Base-by-base conservation (phyloP, 2,888 invertebrate genomes). In the Bhutanitis thaidina region DNA sequence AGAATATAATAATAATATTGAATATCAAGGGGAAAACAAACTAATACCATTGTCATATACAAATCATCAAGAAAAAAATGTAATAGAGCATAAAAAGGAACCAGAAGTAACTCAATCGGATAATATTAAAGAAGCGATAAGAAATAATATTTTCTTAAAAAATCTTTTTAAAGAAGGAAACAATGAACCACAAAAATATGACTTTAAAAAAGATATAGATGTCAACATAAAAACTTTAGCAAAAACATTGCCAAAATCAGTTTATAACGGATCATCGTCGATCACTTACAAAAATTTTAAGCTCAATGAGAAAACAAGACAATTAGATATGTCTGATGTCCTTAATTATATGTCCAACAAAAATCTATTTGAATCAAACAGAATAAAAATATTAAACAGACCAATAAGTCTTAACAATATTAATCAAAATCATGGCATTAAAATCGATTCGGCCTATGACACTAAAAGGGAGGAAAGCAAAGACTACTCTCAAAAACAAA, bases 291-390 rank as follows among this genome's bases (percentile, higher is more conserved):
- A 77, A 52, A 80, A 82, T 38, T 58, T 77, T 1, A 77, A 77
- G 60, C 37, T 46, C 3, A 52, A 60, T 3, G 67, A 72, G 55
- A 79, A 71, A 36, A 85, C 76, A 27, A 27, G 27, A 32, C 74
- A 80, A 0, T 41, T 82, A 3, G 83, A 88, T 48, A 62, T 85
- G 10, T 62, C 73, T 7, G 82, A 85, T 30, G 65, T 89, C 20
- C 57, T 88, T 12, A 86, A 84, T 58, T 87, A 71, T 45, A 73
- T 89, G 38, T 65, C 77, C 8, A 63, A 72, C 37, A 87, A 79
- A 65, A 84, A 84, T 57, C 66, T 80, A 40, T 89, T 89, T 49
- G 89, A 89, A 61, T 80, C 87, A 0, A 71, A 56, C 49, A 88
- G 81, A 69, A 57, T 82, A 29, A 80, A 72, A 54, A 65, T 76